These are phyloP conservation scores for Leptodactylus fuscus DNA, from an alignment of 2,113 vertebrate genomes.

Conservation along the genomic window DNA sequence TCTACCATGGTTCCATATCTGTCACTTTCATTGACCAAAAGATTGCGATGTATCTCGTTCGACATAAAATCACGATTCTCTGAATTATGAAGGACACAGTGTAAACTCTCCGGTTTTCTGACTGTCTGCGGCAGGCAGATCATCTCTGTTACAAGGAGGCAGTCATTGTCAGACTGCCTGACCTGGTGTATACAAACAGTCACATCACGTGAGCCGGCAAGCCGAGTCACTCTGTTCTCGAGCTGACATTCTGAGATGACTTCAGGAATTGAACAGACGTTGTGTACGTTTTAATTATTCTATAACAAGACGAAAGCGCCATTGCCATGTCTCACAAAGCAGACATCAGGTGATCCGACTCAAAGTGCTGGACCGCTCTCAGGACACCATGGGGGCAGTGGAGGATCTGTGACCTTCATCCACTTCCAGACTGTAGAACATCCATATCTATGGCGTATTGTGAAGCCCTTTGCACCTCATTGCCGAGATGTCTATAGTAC, in stretches of 20 bases:
- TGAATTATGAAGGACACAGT: too few species aligned
- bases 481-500: neutral
- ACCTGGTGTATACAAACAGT: neutral
- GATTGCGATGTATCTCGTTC: neutral
- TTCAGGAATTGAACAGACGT: constrained; percentile 22
- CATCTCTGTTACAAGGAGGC: constrained; percentile 1
- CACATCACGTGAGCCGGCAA: neutral
- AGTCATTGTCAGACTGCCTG: neutral
- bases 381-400: neutral
- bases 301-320: neutral
- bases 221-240: neutral
- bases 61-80: too few species aligned
- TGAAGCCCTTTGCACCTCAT: neutral
- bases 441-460: neutral
- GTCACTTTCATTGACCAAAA: neutral
- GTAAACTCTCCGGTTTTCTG: too few species aligned
- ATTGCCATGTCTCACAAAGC: neutral
- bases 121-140: neutral
- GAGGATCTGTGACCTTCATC: neutral
- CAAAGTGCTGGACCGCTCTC: neutral
- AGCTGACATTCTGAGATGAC: constrained; percentile 1
- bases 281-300: constrained; percentile 20
- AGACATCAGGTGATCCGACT: neutral
- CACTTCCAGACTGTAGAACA: neutral
- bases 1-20: neutral